A percentile compares a stretch with the other conserved stretches of the same genome.
Conservation (phyloP, 2,113 vertebrate genomes). For the Thamnaconus septentrionalis region DNA sequence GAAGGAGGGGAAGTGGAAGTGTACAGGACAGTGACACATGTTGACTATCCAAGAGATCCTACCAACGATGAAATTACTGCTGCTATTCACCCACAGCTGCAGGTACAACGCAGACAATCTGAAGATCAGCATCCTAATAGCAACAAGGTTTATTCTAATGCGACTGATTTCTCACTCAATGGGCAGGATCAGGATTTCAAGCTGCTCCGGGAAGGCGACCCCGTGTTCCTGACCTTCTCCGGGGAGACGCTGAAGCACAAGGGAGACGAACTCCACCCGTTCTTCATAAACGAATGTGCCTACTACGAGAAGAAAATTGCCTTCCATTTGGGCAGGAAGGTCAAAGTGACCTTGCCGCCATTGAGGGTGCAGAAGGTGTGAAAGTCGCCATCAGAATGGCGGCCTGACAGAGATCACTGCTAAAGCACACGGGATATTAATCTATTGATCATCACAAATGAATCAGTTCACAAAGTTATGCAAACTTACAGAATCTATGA, state of each 20-base stretch:
- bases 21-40: constrained; percentile 14
- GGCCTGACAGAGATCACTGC: background rate
- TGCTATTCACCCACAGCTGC: constrained; percentile 75
- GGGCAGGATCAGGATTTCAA: constrained; percentile 77
- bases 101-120: constrained; percentile 58
- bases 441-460: too few species aligned
- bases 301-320: constrained; percentile 80
- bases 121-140: background rate
- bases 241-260: constrained; percentile 66
- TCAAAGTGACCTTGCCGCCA: constrained; percentile 56
- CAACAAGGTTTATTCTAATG: background rate
- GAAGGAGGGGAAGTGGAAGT: constrained; percentile 76
- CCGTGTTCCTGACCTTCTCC: constrained; percentile 69
- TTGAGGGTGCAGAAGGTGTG: constrained; percentile 49
- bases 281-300: constrained; percentile 77
- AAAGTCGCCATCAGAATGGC: background rate
- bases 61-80: constrained; percentile 67
- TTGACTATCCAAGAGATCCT: constrained; percentile 79
- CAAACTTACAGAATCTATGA: background rate
- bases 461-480: background rate
- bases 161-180: constrained; percentile 4
- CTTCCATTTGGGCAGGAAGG: constrained; percentile 63
- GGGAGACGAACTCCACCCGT: constrained; percentile 67
- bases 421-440: background rate
- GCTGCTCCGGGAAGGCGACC: constrained; percentile 65